phyloP scores from a whole-genome alignment of 2,888 invertebrate genomes.

The Thymelicus acteon region DNA sequence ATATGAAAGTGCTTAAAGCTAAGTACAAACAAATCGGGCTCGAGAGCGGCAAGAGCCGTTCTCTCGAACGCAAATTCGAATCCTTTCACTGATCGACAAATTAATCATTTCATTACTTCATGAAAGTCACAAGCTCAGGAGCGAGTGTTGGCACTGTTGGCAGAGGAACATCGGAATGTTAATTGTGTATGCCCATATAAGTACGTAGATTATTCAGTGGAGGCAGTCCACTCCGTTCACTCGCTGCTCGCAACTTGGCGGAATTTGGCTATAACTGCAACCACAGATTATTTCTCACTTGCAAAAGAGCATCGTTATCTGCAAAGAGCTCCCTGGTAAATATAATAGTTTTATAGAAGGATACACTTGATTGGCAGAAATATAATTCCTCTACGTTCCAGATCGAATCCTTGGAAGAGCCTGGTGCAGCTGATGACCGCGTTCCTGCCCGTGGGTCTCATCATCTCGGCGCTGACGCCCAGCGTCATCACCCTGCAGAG shows the following conservation, averaged over 20 bases:
- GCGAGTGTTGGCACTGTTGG: neutral
- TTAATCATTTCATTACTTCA: constrained; percentile 42
- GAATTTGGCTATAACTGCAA: neutral
- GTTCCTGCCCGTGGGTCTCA: constrained; percentile 88
- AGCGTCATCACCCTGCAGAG: constrained; percentile 85
- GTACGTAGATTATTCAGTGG: neutral
- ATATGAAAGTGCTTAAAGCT: constrained; percentile 36
- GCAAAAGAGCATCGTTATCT: too few species aligned
- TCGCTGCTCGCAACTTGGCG: neutral
- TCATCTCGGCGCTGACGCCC: constrained; percentile 89
- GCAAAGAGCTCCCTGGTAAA: too few species aligned
- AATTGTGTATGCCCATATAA: constrained; percentile 6
- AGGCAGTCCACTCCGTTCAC: neutral
- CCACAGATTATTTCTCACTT: neutral
- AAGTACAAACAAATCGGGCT: constrained; percentile 34
- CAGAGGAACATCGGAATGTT: constrained; percentile 7
- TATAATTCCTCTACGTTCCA: constrained; percentile 43
- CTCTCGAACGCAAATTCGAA: constrained; percentile 39
- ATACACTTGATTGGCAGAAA: neutral
- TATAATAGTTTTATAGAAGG: too few species aligned
- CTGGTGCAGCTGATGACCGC: constrained; percentile 87
- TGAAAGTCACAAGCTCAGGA: constrained; percentile 18
- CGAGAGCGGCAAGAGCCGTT: constrained; percentile 37
- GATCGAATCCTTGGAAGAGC: constrained; percentile 85
- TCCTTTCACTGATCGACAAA: constrained; percentile 49